Evolutionary conservation across 2,797 vertebrate species (phyloP), one percentile per base, ranked within the genome.

Genomic region (Scomberomorus guttatus): DNA sequence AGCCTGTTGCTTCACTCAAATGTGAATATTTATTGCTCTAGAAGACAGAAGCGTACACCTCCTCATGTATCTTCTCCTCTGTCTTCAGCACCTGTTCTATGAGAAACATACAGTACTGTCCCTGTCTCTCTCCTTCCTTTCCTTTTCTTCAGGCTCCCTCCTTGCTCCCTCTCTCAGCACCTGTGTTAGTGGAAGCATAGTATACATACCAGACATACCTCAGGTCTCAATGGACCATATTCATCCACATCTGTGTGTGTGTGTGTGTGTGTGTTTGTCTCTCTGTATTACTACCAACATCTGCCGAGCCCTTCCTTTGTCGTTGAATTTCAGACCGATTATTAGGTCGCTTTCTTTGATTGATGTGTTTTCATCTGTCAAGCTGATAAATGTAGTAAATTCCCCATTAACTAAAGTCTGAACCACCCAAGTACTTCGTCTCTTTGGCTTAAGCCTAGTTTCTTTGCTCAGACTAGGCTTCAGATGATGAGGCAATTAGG

Each of bases 111-210:
- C 48, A 71, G 59, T 60, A 34, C 10, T 79, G 55, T 85, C 61
- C 66, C 63, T 67, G 67, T 85, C 44, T 79, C 39, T 58, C 34
- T 78, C 77, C 55, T 75, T 80, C 68, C 20, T 8, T 81, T 74
- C 67, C 14, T 60, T 80, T 75, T 77, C 75, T 65, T 55, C 22
- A 24, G 58, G 32, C 42, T 72, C 60, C 34, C 75, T 76, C 69
- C 67, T 71, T 80, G 74, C 80, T 75, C 70, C 50, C 70, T 77
- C 75, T 75, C 79, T 79, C 77, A 85, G 90, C 93, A 95, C 93
- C 95, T 93, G 94, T 93, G 94, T 94, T 94, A 94, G 91, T 93
- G 90, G 88, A 95, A 92, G 90, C 93, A 94, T 95, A 92, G 87
- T 93, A 92, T 85, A 86, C 94, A 95, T 95, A 93, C 93, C 94